These are phyloP conservation scores for Pomatorhinus ruficollis DNA, from an alignment of 2,113 vertebrate genomes.

Conservation along the genomic window DNA sequence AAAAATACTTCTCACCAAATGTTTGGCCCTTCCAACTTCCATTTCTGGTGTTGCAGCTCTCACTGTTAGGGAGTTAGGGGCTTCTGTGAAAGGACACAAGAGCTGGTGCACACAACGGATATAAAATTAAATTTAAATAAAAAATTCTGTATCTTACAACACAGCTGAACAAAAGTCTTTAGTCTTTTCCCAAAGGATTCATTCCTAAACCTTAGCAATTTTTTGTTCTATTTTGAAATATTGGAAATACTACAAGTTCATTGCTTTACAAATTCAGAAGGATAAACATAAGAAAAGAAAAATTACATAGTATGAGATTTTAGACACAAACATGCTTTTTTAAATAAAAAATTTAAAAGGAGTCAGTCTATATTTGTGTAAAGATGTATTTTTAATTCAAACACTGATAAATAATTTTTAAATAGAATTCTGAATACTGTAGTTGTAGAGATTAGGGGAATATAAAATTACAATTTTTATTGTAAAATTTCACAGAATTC, in stretches of 20 bases:
- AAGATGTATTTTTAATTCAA: background rate
- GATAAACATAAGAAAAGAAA: background rate
- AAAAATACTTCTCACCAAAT: background rate
- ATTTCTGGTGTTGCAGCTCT: background rate
- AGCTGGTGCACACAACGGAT: background rate
- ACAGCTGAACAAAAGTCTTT: background rate
- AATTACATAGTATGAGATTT: background rate
- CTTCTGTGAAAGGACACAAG: background rate
- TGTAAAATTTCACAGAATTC: background rate
- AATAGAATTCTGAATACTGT: background rate
- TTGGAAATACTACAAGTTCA: background rate
- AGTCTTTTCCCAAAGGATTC: background rate
- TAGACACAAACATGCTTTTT: background rate
- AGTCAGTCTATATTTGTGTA: background rate
- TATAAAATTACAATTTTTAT: background rate
- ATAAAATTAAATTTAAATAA: background rate
- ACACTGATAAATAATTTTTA: background rate
- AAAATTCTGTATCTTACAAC: background rate
- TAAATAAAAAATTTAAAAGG: background rate
- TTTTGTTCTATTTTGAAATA: background rate
- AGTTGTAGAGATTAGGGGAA: background rate
- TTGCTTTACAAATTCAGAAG: background rate
- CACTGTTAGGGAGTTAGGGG: background rate
- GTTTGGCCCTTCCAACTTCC: background rate
- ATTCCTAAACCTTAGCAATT: background rate